phyloP scores from a whole-genome alignment of 2,888 invertebrate species.

The Drosophila affinis region DNA sequence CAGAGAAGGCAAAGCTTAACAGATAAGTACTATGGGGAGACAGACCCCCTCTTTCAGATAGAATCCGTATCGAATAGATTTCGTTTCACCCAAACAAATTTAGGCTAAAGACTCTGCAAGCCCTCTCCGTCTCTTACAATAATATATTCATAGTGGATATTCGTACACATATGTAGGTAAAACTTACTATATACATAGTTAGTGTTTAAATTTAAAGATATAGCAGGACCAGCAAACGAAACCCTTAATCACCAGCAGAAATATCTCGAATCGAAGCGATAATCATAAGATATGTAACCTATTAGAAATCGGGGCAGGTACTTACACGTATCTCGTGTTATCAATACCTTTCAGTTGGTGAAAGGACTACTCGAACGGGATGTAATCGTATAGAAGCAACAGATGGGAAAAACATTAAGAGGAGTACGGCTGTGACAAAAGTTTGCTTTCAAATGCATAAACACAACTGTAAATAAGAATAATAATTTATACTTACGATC shows the following conservation, averaged over 20 bases:
- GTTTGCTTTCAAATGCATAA: conserved; percentile 71
- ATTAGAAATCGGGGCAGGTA: background rate
- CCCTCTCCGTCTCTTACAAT: conserved; percentile 54
- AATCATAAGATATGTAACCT: conserved; percentile 1
- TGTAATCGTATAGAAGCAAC: conserved; percentile 3
- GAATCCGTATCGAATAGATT: conserved; percentile 9
- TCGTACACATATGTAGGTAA: too few species aligned
- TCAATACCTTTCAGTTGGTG: conserved; percentile 10
- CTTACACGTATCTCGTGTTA: background rate
- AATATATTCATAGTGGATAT: conserved; percentile 4
- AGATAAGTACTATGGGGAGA: conserved; percentile 17
- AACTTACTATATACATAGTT: background rate
- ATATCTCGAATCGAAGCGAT: conserved; percentile 16
- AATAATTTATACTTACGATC: conserved; percentile 5
- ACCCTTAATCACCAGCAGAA: conserved; percentile 18
- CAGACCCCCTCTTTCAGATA: conserved; percentile 15
- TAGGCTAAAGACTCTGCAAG: conserved; percentile 40
- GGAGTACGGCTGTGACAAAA: conserved; percentile 78
- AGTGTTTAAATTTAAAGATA: conserved; percentile 32
- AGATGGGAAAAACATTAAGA: conserved; percentile 47
- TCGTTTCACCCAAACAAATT: conserved; percentile 17
- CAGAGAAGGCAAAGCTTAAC: conserved; percentile 29
- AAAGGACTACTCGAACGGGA: background rate
- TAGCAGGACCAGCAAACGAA: conserved; percentile 57
- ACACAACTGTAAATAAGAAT: conserved; percentile 60